These are phyloP conservation scores for Pteronura brasiliensis DNA, from an alignment of 2,113 vertebrate genomes.

Conservation along the genomic window DNA sequence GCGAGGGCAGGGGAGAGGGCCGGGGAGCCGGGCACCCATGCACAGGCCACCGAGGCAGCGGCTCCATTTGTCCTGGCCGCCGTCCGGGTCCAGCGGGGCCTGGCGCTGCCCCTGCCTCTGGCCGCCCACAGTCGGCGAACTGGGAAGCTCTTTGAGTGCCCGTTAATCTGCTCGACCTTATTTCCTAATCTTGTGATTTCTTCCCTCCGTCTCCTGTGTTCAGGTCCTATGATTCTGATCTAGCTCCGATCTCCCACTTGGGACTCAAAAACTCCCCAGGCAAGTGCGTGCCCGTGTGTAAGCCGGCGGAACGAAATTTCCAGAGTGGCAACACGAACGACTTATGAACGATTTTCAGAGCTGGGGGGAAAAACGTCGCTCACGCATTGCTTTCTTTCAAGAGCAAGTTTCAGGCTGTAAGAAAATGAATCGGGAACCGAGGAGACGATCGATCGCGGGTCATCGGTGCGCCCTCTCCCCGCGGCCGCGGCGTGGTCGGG, in stretches of 20 bases:
- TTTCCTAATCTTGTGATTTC: not conserved
- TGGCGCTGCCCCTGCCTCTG: not conserved
- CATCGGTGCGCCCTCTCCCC: not conserved
- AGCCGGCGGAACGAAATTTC: not conserved
- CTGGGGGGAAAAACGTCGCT: not conserved
- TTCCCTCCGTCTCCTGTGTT: not conserved
- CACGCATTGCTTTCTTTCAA: not conserved
- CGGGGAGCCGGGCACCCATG: not conserved
- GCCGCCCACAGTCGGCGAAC: not conserved
- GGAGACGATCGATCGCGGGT: not conserved
- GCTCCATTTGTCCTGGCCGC: not conserved
- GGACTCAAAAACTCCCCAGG: not conserved
- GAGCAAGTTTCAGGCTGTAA: not conserved
- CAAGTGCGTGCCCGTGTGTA: not conserved
- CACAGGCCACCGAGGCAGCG: not conserved
- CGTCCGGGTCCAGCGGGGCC: not conserved
- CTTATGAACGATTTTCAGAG: not conserved
- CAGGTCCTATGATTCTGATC: not conserved
- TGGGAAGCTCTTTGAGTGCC: not conserved
- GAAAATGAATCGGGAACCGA: not conserved
- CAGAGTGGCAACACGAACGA: not conserved
- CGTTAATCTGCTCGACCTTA: not conserved
- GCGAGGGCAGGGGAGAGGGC: not conserved
- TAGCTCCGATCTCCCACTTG: conserved; percentile 6
- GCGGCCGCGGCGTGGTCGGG: not conserved